Conservation (phyloP, 2,113 vertebrate genomes). For the Montifringilla adamsi region DNA sequence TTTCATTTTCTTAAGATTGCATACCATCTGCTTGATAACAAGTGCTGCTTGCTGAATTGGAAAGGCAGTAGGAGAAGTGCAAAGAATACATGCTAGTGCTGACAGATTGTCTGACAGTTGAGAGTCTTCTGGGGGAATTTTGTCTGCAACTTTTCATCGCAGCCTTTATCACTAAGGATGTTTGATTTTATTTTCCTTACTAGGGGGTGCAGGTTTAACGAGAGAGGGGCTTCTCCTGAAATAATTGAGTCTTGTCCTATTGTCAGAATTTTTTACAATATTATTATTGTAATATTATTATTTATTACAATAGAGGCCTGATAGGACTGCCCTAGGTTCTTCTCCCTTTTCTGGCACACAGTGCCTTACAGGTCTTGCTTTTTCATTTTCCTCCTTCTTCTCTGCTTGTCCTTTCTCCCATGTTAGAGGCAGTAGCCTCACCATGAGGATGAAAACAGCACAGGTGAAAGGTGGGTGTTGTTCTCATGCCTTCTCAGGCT, state of each 20-base stretch:
- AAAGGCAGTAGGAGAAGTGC: neutral
- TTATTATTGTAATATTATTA: neutral
- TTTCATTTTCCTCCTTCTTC: neutral
- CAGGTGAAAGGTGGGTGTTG: neutral
- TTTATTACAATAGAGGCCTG: neutral
- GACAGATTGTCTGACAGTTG: neutral
- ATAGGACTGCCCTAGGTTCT: neutral
- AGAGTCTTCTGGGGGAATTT: neutral
- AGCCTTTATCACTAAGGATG: neutral
- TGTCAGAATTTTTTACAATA: neutral
- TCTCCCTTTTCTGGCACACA: neutral
- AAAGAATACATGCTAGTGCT: neutral
- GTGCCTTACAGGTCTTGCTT: neutral
- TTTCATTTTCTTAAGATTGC: neutral
- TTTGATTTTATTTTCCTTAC: neutral
- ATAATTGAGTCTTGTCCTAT: neutral
- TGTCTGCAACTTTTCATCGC: neutral
- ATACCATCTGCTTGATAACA: neutral
- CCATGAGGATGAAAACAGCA: neutral
- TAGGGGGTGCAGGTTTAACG: neutral
- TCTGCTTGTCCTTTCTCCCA: neutral
- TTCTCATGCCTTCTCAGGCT: neutral
- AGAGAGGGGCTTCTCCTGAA: neutral
- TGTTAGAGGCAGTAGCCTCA: neutral
- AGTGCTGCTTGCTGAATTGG: neutral